A percentile compares a stretch with the other conserved stretches of the same genome.
Conservation (phyloP, 2,797 vertebrate species). For the Thaleichthys pacificus region DNA sequence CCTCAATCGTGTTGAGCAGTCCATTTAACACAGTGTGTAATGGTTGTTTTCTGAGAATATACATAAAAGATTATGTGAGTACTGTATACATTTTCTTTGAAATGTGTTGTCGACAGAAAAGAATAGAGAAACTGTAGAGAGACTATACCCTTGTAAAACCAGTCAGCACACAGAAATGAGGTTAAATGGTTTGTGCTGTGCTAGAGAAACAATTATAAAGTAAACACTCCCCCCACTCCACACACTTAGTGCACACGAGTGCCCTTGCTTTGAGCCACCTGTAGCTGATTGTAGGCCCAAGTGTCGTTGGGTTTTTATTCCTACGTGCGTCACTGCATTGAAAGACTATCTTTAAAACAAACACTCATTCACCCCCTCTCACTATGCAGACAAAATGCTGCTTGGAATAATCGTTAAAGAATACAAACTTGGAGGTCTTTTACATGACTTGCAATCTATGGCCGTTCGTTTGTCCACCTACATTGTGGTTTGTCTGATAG, state of each 20-base stretch:
- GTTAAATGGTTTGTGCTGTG: neutral
- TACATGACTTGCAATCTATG: too few species aligned
- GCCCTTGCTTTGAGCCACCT: neutral
- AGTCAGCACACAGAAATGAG: neutral
- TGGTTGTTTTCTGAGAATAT: too few species aligned
- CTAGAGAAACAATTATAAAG: neutral
- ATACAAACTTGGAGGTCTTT: neutral
- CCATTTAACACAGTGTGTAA: too few species aligned
- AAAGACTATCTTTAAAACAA: neutral
- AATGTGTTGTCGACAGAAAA: too few species aligned
- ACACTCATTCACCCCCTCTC: neutral
- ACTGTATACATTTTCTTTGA: too few species aligned
- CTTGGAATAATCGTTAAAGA: neutral
- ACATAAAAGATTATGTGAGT: too few species aligned
- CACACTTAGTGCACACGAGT: neutral
- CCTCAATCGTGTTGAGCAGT: neutral
- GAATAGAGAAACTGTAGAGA: too few species aligned
- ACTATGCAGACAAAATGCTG: neutral
- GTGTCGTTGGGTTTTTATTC: neutral
- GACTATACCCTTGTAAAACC: neutral
- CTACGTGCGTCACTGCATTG: neutral
- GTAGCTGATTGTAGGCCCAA: neutral
- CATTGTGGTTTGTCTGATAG: too few species aligned
- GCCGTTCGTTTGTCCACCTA: too few species aligned
- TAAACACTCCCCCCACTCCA: too few species aligned